Conservation (phyloP, 2,113 vertebrate genomes). For the Rhagologus leucostigma region DNA sequence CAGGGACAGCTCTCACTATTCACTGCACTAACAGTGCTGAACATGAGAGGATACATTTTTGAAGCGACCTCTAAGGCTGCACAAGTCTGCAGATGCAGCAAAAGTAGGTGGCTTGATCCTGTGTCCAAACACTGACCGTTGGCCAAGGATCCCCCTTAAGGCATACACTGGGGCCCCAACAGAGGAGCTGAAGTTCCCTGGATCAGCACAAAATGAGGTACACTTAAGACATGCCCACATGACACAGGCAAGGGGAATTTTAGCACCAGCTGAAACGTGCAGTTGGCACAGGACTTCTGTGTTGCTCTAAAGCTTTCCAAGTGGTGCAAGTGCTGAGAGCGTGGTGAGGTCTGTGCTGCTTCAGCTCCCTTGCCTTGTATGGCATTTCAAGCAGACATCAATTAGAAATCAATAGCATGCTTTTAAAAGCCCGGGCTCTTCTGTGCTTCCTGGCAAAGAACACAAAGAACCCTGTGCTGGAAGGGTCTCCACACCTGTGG, state of each 20-base stretch:
- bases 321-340: not conserved
- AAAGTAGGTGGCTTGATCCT: not conserved
- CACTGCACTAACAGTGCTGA: not conserved
- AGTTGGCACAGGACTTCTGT: not conserved
- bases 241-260: not conserved
- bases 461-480: not conserved
- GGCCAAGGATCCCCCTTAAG: not conserved
- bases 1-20: not conserved
- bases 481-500: not conserved
- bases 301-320: not conserved
- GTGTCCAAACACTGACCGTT: fast-evolving
- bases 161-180: fast-evolving
- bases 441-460: not conserved
- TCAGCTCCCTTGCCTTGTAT: not conserved
- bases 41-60: not conserved
- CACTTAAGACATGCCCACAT: not conserved
- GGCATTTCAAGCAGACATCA: not conserved
- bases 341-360: not conserved
- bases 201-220: not conserved
- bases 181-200: not conserved
- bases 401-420: not conserved
- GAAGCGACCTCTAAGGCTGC: not conserved
- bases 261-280: not conserved
- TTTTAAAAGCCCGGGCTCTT: not conserved
- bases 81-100: not conserved